A percentile compares a stretch with the other conserved stretches of the same genome.
Evolutionary conservation across 2,888 invertebrate species (phyloP).

Genomic region (Leptinotarsa rubiginosa): DNA sequence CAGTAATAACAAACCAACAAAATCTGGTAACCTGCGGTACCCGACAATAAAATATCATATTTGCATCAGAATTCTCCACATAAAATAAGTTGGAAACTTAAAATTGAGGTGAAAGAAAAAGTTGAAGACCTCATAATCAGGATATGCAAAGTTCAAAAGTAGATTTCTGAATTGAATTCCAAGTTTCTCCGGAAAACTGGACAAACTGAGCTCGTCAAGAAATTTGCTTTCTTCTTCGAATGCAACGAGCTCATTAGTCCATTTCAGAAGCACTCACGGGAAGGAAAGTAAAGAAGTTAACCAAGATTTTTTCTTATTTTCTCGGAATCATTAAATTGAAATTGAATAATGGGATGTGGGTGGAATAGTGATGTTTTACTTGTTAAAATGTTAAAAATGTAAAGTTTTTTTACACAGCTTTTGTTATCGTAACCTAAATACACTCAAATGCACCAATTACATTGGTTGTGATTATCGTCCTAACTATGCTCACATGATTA

Average conservation of each 20-base stretch:
- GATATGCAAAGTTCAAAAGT: conserved; percentile 9
- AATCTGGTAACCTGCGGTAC: too few relatives aligned
- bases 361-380: too few relatives aligned
- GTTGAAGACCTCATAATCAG: conserved; percentile 3
- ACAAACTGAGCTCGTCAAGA: conserved; percentile 16
- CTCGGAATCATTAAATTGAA: neutral
- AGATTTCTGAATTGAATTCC: neutral
- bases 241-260: conserved; percentile 31
- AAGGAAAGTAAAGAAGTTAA: neutral
- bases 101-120: conserved; percentile 2
- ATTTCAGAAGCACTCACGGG: conserved; percentile 22
- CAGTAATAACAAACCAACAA: too few relatives aligned
- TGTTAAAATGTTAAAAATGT: too few relatives aligned
- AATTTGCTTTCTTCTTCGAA: conserved; percentile 19
- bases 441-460: too few relatives aligned
- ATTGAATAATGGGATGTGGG: too few relatives aligned
- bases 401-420: too few relatives aligned
- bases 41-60: too few relatives aligned
- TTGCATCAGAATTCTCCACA: neutral
- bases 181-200: neutral
- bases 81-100: neutral
- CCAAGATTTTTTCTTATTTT: neutral
- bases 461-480: too few relatives aligned
- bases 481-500: too few relatives aligned
- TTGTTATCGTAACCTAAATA: too few relatives aligned